Percentiles rank a stretch among this genome's conserved stretches.
phyloP scores from a whole-genome alignment of 2,113 vertebrate genomes.

The Brachionichthys hirsutus region DNA sequence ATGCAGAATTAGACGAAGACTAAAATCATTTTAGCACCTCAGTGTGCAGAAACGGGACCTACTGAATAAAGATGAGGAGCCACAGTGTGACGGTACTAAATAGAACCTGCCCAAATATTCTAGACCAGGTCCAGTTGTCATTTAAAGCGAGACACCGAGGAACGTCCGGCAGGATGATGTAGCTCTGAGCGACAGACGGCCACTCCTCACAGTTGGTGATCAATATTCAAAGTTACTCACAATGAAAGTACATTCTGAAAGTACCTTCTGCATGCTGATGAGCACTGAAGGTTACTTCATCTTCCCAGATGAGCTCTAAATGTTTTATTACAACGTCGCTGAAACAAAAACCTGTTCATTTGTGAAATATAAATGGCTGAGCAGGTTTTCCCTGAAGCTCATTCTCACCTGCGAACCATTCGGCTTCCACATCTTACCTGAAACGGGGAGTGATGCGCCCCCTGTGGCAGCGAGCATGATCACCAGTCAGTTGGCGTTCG shows the following conservation, averaged over 20 bases:
- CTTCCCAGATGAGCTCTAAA: background rate
- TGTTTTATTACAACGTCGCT: background rate
- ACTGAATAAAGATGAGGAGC: too few relatives aligned
- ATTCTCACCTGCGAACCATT: conserved; percentile 27
- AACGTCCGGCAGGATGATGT: conserved; percentile 2
- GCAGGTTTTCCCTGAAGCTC: conserved; percentile 12
- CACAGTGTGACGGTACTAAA: too few relatives aligned
- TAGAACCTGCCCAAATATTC: too few relatives aligned
- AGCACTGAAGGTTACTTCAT: background rate
- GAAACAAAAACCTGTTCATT: conserved; percentile 18
- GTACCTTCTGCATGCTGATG: background rate
- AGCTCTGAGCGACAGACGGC: conserved; percentile 15
- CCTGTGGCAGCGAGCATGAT: conserved; percentile 39
- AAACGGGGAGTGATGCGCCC: too few relatives aligned
- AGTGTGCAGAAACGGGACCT: too few relatives aligned
- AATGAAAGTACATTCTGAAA: background rate
- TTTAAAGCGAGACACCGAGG: background rate
- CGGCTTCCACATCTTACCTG: conserved; percentile 9
- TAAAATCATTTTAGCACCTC: too few relatives aligned
- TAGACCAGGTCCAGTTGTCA: background rate
- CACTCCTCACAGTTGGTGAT: conserved; percentile 9
- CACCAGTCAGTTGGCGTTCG: conserved; percentile 12
- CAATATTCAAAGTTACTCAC: conserved; percentile 22
- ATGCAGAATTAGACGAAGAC: too few relatives aligned
- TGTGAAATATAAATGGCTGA: background rate